Conservation (phyloP, 2,113 vertebrate genomes). For the Athene cunicularia region DNA sequence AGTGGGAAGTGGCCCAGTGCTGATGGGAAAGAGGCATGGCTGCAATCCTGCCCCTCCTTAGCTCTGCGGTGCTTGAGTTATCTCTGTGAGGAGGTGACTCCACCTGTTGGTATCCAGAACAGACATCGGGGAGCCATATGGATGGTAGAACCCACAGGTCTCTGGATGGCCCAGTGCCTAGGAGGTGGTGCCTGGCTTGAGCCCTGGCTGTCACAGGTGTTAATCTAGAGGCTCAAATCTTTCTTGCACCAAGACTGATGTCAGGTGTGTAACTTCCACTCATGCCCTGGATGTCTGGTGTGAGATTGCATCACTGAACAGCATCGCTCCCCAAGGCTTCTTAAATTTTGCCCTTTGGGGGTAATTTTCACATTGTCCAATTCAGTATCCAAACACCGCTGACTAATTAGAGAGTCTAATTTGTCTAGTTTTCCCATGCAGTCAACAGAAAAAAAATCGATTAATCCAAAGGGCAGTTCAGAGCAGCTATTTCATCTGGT, state of each 20-base stretch:
- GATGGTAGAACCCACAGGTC: not conserved
- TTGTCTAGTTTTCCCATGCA: not conserved
- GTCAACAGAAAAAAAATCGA: not conserved
- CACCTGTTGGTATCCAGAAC: not conserved
- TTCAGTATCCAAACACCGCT: not conserved
- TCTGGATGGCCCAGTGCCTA: not conserved
- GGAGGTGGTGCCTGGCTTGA: not conserved
- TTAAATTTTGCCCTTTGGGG: not conserved
- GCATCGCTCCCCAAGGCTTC: not conserved
- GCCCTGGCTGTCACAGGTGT: not conserved
- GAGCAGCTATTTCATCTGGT: not conserved
- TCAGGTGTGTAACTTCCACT: not conserved
- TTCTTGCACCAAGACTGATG: accelerated
- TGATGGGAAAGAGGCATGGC: not conserved
- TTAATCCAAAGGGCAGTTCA: not conserved
- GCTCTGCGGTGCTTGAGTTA: not conserved
- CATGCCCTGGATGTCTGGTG: not conserved
- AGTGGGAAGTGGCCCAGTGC: not conserved
- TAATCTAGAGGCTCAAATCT: not conserved
- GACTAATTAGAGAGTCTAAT: not conserved
- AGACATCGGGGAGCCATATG: not conserved
- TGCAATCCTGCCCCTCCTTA: not conserved
- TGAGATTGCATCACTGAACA: not conserved
- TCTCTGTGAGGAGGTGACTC: not conserved
- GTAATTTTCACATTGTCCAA: not conserved